Conservation (phyloP, 2,797 vertebrate genomes). For the Spondyliosoma cantharus region DNA sequence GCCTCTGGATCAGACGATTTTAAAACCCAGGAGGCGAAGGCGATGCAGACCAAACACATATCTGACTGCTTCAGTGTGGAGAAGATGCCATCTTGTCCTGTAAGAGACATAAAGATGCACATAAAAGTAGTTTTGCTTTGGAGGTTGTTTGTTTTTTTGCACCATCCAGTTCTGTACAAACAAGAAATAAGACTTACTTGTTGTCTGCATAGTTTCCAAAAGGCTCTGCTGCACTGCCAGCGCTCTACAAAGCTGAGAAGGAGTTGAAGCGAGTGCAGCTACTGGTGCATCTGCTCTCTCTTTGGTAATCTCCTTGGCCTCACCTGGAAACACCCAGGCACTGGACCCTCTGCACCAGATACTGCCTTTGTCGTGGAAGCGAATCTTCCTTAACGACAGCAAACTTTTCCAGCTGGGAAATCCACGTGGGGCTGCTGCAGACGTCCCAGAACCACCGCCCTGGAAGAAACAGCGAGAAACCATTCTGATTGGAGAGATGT, state of each 20-base stretch:
- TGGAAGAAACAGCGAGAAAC: constrained; percentile 55
- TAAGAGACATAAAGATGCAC: constrained; percentile 15
- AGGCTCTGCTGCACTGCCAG: constrained; percentile 50
- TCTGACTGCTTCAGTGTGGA: constrained; percentile 87
- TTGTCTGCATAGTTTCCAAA: constrained; percentile 42
- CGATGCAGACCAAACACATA: constrained; percentile 95
- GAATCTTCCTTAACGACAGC: constrained; percentile 67
- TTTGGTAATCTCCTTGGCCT: constrained; percentile 25
- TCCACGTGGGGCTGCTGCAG: constrained; percentile 71
- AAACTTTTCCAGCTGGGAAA: constrained; percentile 71
- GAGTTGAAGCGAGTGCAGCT: background rate
- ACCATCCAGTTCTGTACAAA: too few species aligned
- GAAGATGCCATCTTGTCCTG: constrained; percentile 77
- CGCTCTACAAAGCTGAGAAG: constrained; percentile 49
- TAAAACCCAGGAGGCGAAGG: constrained; percentile 95
- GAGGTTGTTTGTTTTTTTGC: background rate
- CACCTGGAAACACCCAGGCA: constrained; percentile 62
- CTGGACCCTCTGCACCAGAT: constrained; percentile 70
- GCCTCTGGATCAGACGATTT: constrained; percentile 89
- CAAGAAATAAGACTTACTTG: constrained; percentile 54
- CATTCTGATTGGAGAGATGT: constrained; percentile 60
- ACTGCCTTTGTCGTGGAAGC: constrained; percentile 70
- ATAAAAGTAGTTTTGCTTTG: background rate
- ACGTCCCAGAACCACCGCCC: constrained; percentile 19
- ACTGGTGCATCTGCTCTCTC: constrained; percentile 19